These are phyloP conservation scores for Andrena flavipes DNA, from an alignment of 2,888 invertebrate species.

Conservation along the genomic window DNA sequence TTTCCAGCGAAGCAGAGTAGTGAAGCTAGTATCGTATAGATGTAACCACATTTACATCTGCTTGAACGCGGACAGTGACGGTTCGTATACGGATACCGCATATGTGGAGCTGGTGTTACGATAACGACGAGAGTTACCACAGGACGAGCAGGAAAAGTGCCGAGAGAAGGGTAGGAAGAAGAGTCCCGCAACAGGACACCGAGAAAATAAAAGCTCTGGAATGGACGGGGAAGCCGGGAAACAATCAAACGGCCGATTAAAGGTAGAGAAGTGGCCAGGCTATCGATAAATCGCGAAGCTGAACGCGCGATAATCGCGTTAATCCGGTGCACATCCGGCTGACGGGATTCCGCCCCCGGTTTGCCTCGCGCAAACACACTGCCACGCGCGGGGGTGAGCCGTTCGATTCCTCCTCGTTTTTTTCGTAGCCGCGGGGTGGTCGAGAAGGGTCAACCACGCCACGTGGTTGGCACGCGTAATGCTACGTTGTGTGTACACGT, in stretches of 20 bases:
- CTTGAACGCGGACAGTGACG: too few relatives aligned
- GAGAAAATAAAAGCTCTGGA: slow-evolving; percentile 4
- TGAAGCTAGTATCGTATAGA: too few relatives aligned
- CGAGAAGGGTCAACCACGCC: slow-evolving; percentile 68
- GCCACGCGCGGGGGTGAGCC: slow-evolving; percentile 53
- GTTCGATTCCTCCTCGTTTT: slow-evolving; percentile 52
- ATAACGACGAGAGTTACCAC: neutral
- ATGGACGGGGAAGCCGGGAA: slow-evolving; percentile 48
- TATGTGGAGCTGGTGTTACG: neutral
- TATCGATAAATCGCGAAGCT: slow-evolving; percentile 62
- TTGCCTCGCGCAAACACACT: slow-evolving; percentile 69
- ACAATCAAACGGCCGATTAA: slow-evolving; percentile 58
- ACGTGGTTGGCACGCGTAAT: slow-evolving; percentile 70
- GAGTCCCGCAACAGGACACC: neutral
- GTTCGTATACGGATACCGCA: neutral
- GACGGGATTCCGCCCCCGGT: slow-evolving; percentile 68
- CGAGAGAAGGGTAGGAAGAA: neutral
- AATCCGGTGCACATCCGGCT: slow-evolving; percentile 69
- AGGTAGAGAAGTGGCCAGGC: slow-evolving; percentile 42
- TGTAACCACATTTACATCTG: too few relatives aligned
- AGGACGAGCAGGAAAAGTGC: neutral
- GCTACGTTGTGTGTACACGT: slow-evolving; percentile 43
- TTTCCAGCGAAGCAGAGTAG: too few relatives aligned
- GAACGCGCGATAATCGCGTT: slow-evolving; percentile 72
- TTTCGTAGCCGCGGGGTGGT: slow-evolving; percentile 48